Evolutionary conservation across 2,888 invertebrate species (phyloP), one percentile per base, ranked within the genome.

Genomic region (Cerastis rubricosa): DNA sequence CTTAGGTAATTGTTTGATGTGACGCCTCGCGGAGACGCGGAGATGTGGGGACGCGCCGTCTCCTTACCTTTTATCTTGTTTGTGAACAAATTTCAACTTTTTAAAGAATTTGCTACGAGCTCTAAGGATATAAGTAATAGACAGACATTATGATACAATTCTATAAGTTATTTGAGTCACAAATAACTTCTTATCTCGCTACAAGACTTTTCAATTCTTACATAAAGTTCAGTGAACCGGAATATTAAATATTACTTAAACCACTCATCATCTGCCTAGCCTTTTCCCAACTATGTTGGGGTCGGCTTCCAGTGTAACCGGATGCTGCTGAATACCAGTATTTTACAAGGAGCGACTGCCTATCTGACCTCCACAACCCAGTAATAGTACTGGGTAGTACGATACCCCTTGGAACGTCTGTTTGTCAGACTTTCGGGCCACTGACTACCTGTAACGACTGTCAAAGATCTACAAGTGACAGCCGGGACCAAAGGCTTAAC

Each of bases 1-100:
- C 92, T 93, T 94, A n/a, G n/a, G n/a, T n/a, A 94, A 95, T 94
- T 95, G 94, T 94, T 94, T 92, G 91, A 93, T 92, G 92, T 92
- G 92, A 93, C 91, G 90, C 89, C 87, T 86, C 87, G 77, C 51
- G 78, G 72, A 84, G 86, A 84, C 84, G 85, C 85, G 84, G 88
- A 84, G 87, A 83, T 81, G 86, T 85, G 83, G 88, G 83, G 88
- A 86, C n/a, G 83, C 59, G 80, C 85, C 80, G 84, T 86, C 87
- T 88, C 82, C 84, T 87, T 88, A 89, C 88, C 87, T 87, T 88
- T 89, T 88, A 89, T 88, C 89, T 90, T 85, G 88, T 91, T 90
- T 87, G 74, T 79, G 83, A 90, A 90, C 88, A 89, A 90, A 90
- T 91, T 89, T 89, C 68, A 90, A 92, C 82, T 89, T 90, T 88